Evolutionary conservation across 2,888 invertebrate species (phyloP).

Genomic region (Cephus rjabovi): DNA sequence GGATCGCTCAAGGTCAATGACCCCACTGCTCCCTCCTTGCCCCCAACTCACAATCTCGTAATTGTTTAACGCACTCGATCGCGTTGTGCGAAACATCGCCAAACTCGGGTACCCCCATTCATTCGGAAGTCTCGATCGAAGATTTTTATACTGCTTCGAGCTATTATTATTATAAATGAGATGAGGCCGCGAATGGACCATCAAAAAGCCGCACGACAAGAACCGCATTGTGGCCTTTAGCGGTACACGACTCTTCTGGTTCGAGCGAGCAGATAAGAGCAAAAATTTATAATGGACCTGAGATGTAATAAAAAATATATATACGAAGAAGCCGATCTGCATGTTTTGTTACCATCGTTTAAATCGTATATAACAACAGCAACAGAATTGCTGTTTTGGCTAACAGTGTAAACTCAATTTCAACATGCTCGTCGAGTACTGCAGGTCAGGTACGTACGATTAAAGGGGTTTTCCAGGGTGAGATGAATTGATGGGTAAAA

Average conservation of each 20-base stretch:
- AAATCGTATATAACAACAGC: background rate
- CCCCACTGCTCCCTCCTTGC: background rate
- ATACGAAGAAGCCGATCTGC: background rate
- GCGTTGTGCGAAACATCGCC: background rate
- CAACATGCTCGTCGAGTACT: too few species aligned
- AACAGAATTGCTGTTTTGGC: background rate
- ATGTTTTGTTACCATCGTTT: background rate
- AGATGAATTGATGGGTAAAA: background rate
- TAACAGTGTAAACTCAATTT: background rate
- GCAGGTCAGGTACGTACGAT: background rate
- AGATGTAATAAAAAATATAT: background rate
- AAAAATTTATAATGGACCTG: background rate
- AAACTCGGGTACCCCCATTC: background rate
- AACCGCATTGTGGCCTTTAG: conserved; percentile 26
- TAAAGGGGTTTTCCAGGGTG: too few species aligned
- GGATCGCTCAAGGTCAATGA: background rate
- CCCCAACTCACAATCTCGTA: conserved; percentile 36
- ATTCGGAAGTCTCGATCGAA: background rate
- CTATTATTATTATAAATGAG: background rate
- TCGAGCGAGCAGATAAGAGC: background rate
- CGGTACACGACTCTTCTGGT: background rate
- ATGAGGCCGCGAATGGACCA: background rate
- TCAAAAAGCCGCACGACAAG: conserved; percentile 22
- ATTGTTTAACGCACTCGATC: conserved; percentile 31
- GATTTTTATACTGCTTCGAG: background rate